phyloP scores from a whole-genome alignment of 2,888 invertebrate species.

The Pterostichus niger region DNA sequence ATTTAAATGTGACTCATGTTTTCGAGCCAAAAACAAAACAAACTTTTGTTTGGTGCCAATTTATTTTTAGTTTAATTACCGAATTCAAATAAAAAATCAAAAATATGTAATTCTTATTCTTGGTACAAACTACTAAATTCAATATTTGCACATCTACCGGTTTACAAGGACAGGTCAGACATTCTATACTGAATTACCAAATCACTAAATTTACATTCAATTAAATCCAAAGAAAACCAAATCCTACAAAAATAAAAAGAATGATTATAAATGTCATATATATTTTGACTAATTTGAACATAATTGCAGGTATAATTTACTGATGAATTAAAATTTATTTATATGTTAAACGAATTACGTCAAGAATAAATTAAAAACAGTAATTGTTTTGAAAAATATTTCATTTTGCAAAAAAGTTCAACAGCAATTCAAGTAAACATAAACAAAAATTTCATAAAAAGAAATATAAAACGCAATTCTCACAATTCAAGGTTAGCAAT shows the following conservation, averaged over 20 bases:
- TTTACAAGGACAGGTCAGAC: conserved; percentile 19
- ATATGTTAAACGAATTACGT: no score
- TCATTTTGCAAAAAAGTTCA: background rate
- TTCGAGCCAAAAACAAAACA: conserved; percentile 55
- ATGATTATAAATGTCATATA: no score
- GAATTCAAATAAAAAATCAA: conserved; percentile 30
- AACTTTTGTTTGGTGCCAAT: conserved; percentile 62
- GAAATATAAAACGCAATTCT: conserved; percentile 20
- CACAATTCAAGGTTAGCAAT: conserved; percentile 11
- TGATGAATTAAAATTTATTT: no score
- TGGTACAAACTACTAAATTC: conserved; percentile 3
- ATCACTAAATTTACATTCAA: conserved; percentile 11
- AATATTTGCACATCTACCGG: conserved; percentile 3
- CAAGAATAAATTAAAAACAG: no score
- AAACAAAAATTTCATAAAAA: background rate
- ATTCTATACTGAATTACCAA: background rate
- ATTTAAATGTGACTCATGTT: conserved; percentile 41
- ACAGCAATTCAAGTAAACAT: conserved; percentile 7
- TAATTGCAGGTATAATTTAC: no score
- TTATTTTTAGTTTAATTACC: conserved; percentile 58
- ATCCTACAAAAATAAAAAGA: background rate
- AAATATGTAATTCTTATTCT: conserved; percentile 7
- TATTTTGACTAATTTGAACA: no score
- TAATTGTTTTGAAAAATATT: no score
- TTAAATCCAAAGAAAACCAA: background rate